Conservation (phyloP, 1,140 invertebrate species). For the Limonius californicus region DNA sequence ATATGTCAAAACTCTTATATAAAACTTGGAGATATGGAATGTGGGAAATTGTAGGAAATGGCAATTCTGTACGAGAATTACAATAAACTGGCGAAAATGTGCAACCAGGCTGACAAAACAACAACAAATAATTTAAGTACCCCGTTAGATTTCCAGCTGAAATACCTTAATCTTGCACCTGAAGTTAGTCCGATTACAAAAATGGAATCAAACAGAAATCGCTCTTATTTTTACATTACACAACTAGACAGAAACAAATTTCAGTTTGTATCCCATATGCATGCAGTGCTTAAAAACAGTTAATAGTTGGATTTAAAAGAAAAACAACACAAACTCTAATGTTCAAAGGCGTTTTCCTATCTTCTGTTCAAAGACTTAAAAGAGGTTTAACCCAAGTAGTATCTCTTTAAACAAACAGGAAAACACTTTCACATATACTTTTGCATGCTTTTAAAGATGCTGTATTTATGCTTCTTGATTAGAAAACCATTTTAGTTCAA, state of each 20-base stretch:
- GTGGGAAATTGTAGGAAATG: neutral
- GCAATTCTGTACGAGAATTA: neutral
- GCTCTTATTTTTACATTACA: neutral
- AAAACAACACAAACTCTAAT: neutral
- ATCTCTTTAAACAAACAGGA: too few relatives aligned
- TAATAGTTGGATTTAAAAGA: neutral
- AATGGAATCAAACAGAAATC: conserved; percentile 1
- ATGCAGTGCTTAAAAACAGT: conserved; percentile 4
- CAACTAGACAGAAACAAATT: neutral
- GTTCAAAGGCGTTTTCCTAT: neutral
- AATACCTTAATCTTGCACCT: conserved; percentile 22
- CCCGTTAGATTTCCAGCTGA: conserved; percentile 20
- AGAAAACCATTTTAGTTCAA: too few relatives aligned
- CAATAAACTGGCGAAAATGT: conserved; percentile 1
- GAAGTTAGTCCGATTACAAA: conserved; percentile 17
- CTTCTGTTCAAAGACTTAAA: too few relatives aligned
- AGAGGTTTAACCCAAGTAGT: too few relatives aligned
- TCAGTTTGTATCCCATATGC: neutral
- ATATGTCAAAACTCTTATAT: too few relatives aligned
- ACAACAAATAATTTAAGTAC: conserved; percentile 18
- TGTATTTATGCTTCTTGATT: conserved; percentile 4
- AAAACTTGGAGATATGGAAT: neutral
- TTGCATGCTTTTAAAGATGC: conserved; percentile 13
- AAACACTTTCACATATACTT: neutral
- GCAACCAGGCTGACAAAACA: conserved; percentile 21